Evolutionary conservation across 2,888 invertebrate species (phyloP).

Genomic region (Phyllotreta cruciferae): DNA sequence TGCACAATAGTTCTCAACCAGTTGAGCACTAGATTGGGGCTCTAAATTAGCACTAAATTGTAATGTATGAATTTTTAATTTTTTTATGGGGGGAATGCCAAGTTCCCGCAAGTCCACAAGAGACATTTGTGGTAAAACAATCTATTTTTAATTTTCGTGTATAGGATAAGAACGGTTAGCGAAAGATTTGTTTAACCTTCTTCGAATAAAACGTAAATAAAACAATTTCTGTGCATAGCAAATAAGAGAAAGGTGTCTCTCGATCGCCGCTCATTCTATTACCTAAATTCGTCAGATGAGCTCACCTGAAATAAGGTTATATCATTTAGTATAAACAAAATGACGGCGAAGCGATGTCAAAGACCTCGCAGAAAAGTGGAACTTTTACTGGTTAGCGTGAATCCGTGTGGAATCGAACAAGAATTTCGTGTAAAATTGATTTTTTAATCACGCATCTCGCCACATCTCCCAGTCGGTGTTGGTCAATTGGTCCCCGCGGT

Average conservation of each 20-base stretch:
- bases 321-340: slow-evolving; percentile 47
- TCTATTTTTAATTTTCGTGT: too few species aligned
- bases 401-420: neutral
- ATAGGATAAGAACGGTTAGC: too few species aligned
- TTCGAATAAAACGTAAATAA: neutral
- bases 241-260: slow-evolving; percentile 45
- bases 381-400: slow-evolving; percentile 39
- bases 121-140: too few species aligned
- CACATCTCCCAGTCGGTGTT: too few species aligned
- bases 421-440: slow-evolving; percentile 12
- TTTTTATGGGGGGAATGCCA: too few species aligned
- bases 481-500: too few species aligned
- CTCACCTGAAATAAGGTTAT: slow-evolving; percentile 45
- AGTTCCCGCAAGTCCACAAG: too few species aligned
- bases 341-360: slow-evolving; percentile 41
- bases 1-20: too few species aligned
- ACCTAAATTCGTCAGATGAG: slow-evolving; percentile 41
- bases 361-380: slow-evolving; percentile 44
- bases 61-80: too few species aligned
- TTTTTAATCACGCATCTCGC: neutral
- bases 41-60: too few species aligned
- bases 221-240: slow-evolving; percentile 22
- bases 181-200: too few species aligned
- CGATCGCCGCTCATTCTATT: slow-evolving; percentile 43
- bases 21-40: too few species aligned